Base-by-base conservation (phyloP, 1,140 invertebrate species). In the Platyscapa corneri region DNA sequence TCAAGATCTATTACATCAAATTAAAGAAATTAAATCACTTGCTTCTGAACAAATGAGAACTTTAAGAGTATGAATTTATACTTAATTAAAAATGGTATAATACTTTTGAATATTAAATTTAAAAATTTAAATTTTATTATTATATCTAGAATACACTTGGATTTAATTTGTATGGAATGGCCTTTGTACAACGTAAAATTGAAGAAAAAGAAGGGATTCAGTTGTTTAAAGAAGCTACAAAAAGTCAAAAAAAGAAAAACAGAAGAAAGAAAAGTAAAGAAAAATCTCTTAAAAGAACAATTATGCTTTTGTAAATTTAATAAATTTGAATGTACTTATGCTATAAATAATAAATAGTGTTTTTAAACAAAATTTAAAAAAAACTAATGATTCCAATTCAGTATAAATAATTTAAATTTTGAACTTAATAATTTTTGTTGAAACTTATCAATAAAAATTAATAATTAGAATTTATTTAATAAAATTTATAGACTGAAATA, bases 111-210 rank as follows among this genome's bases (percentile, higher is more conserved):
- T 53, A 81, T 82, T 42, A 72, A 42, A 79, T 74, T 67, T 72
- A 76, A 75, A 81, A 83, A 80, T 78, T 30, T 65, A 84, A 79
- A 72, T 67, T 88, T 89, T 81, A 86, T 88, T 86, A 91, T n/a
- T n/a, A n/a, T n/a, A 94, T 93, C 86, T 91, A 98, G 95, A 97
- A 99, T 93, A 95, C 95, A 77, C 93, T 98, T 81, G 98, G 98
- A 7, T 97, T 96, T 90, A 99, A 99, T 94, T 92, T 97, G 75
- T 96, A 97, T 91, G 97, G 96, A 0, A 93, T 99, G 87, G 94
- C 95, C 81, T 96, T 97, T 90, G 88, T 98, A 23, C 96, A 97
- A 90, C 94, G 95, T 74, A 94, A 96, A 84, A 93, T 97, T n/a
- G 98, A 99, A 92, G 95, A 96, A 86, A 94, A 94, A n/a, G 95